Percentiles rank a stretch among this genome's conserved stretches.
Evolutionary conservation across 1,140 invertebrate genomes (phyloP).

Genomic region (Manduca sexta): DNA sequence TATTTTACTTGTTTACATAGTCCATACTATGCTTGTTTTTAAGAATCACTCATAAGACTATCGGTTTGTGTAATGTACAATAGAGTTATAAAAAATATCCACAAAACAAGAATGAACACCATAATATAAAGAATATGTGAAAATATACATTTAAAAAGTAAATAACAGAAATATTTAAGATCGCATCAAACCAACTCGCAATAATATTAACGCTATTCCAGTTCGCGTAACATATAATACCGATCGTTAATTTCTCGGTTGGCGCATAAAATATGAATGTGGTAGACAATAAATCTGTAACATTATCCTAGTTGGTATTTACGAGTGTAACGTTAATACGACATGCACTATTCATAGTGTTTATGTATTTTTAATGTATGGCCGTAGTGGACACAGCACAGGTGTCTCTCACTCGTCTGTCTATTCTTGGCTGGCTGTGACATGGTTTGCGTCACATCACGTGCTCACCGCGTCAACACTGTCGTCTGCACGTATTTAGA

Average conservation of each 20-base stretch:
- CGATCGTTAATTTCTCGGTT: not conserved
- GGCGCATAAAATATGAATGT: no score
- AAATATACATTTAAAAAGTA: no score
- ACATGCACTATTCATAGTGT: slow-evolving; percentile 1
- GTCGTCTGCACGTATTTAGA: not conserved
- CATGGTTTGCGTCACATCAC: slow-evolving; percentile 26
- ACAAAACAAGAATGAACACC: no score
- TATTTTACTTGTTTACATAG: no score
- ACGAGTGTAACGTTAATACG: not conserved
- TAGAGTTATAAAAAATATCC: no score
- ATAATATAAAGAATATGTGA: no score
- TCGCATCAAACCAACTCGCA: no score
- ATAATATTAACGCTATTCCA: no score
- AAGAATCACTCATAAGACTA: no score
- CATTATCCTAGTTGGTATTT: not conserved
- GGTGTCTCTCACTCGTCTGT: slow-evolving; percentile 49
- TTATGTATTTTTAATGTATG: slow-evolving; percentile 5
- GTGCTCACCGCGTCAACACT: slow-evolving; percentile 9
- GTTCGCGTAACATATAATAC: not conserved
- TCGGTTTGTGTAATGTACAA: no score
- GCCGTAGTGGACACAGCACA: slow-evolving; percentile 11
- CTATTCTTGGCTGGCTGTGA: slow-evolving; percentile 29
- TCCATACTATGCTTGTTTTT: no score
- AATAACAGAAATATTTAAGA: no score
- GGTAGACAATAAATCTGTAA: slow-evolving; percentile 1